Percentiles rank a stretch among this genome's conserved stretches.
phyloP scores from a whole-genome alignment of 2,797 vertebrate genomes.

The Anas acuta region DNA sequence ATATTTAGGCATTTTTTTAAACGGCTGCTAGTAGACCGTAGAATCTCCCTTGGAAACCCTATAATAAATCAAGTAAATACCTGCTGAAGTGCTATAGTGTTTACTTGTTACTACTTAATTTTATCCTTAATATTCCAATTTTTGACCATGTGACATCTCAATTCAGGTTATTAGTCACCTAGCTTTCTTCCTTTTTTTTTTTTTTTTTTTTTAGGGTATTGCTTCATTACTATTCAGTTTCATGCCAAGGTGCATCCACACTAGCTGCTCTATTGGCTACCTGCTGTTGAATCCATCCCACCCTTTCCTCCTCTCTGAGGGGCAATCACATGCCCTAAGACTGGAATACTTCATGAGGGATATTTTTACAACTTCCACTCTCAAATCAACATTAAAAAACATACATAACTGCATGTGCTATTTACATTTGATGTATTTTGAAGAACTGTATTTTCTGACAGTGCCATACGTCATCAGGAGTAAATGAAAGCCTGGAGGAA shows the following conservation, averaged over 20 bases:
- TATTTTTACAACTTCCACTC: neutral
- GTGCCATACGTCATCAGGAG: neutral
- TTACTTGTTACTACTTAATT: conserved; percentile 26
- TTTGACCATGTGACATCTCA: neutral
- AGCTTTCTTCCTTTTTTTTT: neutral
- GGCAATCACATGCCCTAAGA: neutral
- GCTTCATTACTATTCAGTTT: neutral
- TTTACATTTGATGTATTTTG: neutral
- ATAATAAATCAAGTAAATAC: conserved; percentile 47
- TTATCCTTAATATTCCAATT: neutral
- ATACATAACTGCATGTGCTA: neutral
- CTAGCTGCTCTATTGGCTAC: neutral
- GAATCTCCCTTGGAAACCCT: conserved; percentile 31
- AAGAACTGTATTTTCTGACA: neutral
- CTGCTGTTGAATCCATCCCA: neutral
- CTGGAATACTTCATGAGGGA: neutral
- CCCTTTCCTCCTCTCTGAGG: neutral
- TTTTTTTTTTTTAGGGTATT: neutral
- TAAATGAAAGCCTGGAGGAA: neutral
- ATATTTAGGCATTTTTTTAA: conserved; percentile 43
- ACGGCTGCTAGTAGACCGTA: conserved; percentile 16
- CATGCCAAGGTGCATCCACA: neutral
- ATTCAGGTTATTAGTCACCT: neutral
- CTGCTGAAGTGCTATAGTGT: neutral
- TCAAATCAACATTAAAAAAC: neutral